Evolutionary conservation across 2,113 vertebrate species (phyloP), one percentile per base, ranked within the genome.

Genomic region (Gobius niger): DNA sequence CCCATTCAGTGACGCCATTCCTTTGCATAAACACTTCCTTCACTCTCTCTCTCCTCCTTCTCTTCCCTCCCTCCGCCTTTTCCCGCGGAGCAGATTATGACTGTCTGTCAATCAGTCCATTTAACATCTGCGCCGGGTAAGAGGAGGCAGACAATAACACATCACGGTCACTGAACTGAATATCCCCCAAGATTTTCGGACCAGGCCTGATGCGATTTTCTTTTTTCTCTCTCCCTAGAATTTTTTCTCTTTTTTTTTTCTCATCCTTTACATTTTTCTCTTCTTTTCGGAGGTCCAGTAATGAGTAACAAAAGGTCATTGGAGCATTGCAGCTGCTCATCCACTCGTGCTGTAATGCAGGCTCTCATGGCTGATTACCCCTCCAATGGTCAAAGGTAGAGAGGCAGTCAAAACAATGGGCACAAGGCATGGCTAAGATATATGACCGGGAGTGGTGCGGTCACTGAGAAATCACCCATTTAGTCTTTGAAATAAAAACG

Each of bases 291-390:
- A 87, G 87, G 88, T 92, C 88, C 88, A 91, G 88, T 92, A 92
- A 93, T 91, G 90, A 91, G 89, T 88, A 87, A 87, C 85, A 91
- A 92, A 91, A 91, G 91, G 91, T 93, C 92, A 92, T 81, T 87
- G 85, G 89, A 92, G 89, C 91, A 92, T 92, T 91, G 84, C 90
- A 87, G 90, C 89, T 92, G 92, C 88, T 92, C 90, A 90, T 90
- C 90, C 90, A 92, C 81, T 92, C 88, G 85, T 92, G 86, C 84
- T 56, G 76, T 93, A 93, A 91, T 92, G 81, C 90, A 85, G 76
- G 82, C 81, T 79, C 82, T 92, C 87, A 90, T 83, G 92, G 85
- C 88, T 91, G 91, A 93, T 92, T 92, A 92, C 91, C 86, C 76
- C 78, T 82, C 76, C 88, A 89, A 90, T 89, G 90, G 89, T 91